These are phyloP conservation scores for Tolypeutes matacus DNA, from an alignment of 2,797 vertebrate genomes.

Conservation along the genomic window DNA sequence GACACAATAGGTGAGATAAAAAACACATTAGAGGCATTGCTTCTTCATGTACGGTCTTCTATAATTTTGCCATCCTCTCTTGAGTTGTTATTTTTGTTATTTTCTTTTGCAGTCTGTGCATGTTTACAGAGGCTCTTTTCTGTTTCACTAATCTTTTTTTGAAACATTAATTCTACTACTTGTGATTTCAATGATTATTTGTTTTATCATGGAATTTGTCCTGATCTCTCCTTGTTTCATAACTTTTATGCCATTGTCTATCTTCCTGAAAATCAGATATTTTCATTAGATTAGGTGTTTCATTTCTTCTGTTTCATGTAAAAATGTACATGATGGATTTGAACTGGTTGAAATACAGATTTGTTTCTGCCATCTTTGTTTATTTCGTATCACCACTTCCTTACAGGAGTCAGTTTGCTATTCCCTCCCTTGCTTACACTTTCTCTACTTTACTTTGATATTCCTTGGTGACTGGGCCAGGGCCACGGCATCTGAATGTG, in stretches of 20 bases:
- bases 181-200: neutral
- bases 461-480: neutral
- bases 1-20: no score
- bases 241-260: neutral
- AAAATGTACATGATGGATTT: neutral
- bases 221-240: constrained; percentile 1
- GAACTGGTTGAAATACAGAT: neutral
- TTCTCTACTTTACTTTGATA: neutral
- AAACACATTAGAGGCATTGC: neutral
- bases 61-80: neutral
- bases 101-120: neutral
- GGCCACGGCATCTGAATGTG: neutral
- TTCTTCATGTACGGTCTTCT: neutral
- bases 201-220: neutral
- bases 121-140: constrained; percentile 2
- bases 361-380: neutral
- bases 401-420: no score
- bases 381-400: neutral
- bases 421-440: neutral
- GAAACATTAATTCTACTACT: neutral
- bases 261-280: neutral
- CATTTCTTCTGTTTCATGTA: neutral
- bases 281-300: neutral
- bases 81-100: neutral
- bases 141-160: constrained; percentile 35